Evolutionary conservation across 2,113 vertebrate species (phyloP).

Genomic region (Labeo rohita): DNA sequence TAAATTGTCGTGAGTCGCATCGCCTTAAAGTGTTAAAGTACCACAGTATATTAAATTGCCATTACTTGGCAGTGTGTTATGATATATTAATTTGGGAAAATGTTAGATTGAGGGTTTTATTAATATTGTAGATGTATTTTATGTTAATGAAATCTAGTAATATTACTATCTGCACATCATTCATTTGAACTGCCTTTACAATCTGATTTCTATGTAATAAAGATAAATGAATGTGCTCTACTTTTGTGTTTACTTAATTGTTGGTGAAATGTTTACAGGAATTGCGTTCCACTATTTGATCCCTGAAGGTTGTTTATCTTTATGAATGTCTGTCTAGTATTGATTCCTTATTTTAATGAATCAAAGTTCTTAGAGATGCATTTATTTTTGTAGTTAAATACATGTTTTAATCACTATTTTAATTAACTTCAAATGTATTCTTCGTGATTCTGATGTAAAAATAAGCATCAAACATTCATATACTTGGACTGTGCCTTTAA

Average conservation of each 20-base stretch:
- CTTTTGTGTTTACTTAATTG: not conserved
- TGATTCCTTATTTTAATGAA: too few relatives aligned
- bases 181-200: conserved; percentile 58
- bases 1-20: not conserved
- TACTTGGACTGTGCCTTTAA: too few relatives aligned
- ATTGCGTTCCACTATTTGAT: too few relatives aligned
- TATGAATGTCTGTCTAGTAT: too few relatives aligned
- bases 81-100: conserved; percentile 27
- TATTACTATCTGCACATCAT: conserved; percentile 67
- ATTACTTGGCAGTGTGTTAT: conserved; percentile 17
- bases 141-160: conserved; percentile 29
- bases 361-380: too few relatives aligned
- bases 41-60: conserved; percentile 13
- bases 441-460: too few relatives aligned
- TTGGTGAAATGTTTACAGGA: not conserved
- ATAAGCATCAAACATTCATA: too few relatives aligned
- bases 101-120: conserved; percentile 16
- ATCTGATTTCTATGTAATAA: conserved; percentile 48
- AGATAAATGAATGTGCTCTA: conserved; percentile 59
- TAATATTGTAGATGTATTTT: conserved; percentile 37
- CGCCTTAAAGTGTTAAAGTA: conserved; percentile 9
- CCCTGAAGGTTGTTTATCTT: too few relatives aligned
- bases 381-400: too few relatives aligned
- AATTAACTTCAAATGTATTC: too few relatives aligned
- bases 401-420: too few relatives aligned